Base-by-base conservation (phyloP, 1,140 invertebrate species). In the Ruditapes philippinarum region DNA sequence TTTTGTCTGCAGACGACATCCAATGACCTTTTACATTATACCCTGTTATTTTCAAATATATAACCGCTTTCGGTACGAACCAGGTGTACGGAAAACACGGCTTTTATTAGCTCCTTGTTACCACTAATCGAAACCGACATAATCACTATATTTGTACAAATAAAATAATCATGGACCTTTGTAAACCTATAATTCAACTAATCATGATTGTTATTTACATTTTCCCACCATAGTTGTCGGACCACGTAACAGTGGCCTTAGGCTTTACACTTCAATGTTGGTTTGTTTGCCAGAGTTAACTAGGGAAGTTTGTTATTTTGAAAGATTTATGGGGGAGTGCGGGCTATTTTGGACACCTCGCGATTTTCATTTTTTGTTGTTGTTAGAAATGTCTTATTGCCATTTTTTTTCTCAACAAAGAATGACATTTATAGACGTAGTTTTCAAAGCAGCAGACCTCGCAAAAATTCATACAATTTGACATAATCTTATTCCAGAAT, bases 291-390 rank as follows among this genome's bases (percentile, higher is more conserved):
- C 28, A 45, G 5, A 45, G 42, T 45, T 45, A 45, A 7, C 14
- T 45, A 7, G n/a, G 5, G 22, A 22, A 22, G 68, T 38, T 70
- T 86, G 83, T 86, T 86, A 86, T 49, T 86, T 76, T 86, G 62
- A 60, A 86, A 86, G 83, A 86, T 86, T 86, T 86, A 86, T 86
- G 40, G 70, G 40, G 9, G 19, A 14, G 73, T 76, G 22, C 25
- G 73, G 42, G 5, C 14, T 7, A 11, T 49, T 49, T 76, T 0
- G 28, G 45, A 36, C 14, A 45, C 42, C 42, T 7, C 14, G 42
- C 42, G 42, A 45, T 45, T 45, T 45, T 7, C 42, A 45, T n/a
- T n/a, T n/a, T n/a, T n/a, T n/a, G n/a, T n/a, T n/a, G n/a, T n/a
- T n/a, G n/a, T n/a, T n/a, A n/a, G n/a, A n/a, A n/a, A n/a, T n/a